phyloP scores from a whole-genome alignment of 2,797 vertebrate species.

The Amniataba percoides region DNA sequence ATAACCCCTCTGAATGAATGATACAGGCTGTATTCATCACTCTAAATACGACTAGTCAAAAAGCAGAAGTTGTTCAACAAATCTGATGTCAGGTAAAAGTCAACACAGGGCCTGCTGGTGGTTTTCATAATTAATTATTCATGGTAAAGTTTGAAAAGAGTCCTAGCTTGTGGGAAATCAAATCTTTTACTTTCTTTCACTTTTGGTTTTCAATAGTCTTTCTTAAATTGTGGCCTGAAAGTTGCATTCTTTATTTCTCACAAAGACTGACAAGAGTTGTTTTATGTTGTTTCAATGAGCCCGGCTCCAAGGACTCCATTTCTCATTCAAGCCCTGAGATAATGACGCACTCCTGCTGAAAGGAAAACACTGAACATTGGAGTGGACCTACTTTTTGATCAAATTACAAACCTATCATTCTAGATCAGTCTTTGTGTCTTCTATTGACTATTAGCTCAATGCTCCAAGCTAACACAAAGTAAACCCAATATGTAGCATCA shows the following conservation, averaged over 20 bases:
- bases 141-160: conserved; percentile 29
- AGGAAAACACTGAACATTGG: neutral
- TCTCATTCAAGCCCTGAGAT: neutral
- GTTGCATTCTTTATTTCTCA: neutral
- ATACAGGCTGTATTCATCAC: conserved; percentile 21
- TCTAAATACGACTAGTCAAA: conserved; percentile 23
- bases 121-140: conserved; percentile 46
- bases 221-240: conserved; percentile 1
- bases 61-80: conserved; percentile 37
- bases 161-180: conserved; percentile 17
- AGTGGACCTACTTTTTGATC: neutral
- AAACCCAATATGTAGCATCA: neutral
- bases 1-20: conserved; percentile 38
- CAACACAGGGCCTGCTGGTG: conserved; percentile 10
- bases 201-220: conserved; percentile 26
- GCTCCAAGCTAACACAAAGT: neutral
- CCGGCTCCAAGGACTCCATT: conserved; percentile 22
- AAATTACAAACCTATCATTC: conserved; percentile 2
- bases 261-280: neutral
- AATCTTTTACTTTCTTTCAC: conserved; percentile 18
- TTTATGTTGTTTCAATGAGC: conserved; percentile 30
- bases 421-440: conserved; percentile 1
- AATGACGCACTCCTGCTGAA: neutral
- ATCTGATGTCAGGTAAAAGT: conserved; percentile 52
- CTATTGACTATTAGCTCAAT: neutral